Base-by-base conservation (phyloP, 2,113 vertebrate species). In the Pteruthius melanotis region DNA sequence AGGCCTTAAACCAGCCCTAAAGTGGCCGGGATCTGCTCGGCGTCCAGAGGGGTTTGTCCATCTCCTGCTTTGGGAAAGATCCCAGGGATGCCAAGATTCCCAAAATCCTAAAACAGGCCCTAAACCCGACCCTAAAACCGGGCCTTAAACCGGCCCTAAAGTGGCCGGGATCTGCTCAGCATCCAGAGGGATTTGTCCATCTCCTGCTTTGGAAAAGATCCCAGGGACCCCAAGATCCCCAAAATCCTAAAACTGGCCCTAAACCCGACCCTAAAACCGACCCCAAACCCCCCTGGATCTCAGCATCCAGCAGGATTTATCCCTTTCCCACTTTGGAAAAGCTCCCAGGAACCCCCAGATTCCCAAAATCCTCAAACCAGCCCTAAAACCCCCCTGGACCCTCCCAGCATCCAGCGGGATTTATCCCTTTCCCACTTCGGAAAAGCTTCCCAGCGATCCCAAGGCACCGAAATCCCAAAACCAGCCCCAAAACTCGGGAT, bases 201-300 rank as follows among this genome's bases (percentile, higher is more conserved):
- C 26, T 33, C 1, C 6, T 3, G 1, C 33, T 13, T 17, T 13
- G 40, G 24, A 27, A n/a, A 54, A 1, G 5, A 3, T 19, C 22
- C 42, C 21, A 7, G 28, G 1, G 4, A 19, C 1, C 6, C 6
- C 49, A 23, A 39, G 18, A 3, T 23, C 0, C 4, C 45, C 11
- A 6, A 28, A 49, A 19, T 1, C 44, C 35, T 9, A 6, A 70
- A 49, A 44, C 2, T 7, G 12, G 3, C 18, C 59, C 19, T 7
- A 42, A 64, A 30, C n/a, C n/a, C n/a, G n/a, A n/a, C n/a, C n/a
- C n/a, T 19, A 44, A 19, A 44, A 44, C 44, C 44, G 8, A 18
- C 44, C 40, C 39, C 10, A 40, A 40, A 40, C 39, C 39, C 39
- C 9, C 42, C 16, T 44, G 42, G 42, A 44, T 17, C 42, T 17